phyloP scores from a whole-genome alignment of 2,113 vertebrate species.

The Sinocyclocheilus grahami region DNA sequence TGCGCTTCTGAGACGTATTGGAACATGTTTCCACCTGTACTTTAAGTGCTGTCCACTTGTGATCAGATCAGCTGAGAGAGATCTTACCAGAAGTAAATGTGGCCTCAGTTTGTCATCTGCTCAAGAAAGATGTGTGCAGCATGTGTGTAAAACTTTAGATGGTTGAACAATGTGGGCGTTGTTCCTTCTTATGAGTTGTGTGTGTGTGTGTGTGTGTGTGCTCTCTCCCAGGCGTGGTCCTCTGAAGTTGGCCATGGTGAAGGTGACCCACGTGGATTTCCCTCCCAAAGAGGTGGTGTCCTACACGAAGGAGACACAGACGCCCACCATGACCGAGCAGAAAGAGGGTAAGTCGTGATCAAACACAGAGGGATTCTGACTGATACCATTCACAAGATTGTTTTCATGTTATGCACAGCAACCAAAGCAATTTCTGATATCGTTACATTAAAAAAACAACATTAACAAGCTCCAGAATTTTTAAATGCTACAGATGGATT shows the following conservation, averaged over 20 bases:
- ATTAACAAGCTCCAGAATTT: no score
- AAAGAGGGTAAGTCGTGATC: conserved; percentile 85
- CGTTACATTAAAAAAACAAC: no score
- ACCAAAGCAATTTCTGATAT: no score
- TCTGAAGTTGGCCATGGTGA: conserved; percentile 94
- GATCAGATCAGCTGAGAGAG: background rate
- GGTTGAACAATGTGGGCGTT: background rate
- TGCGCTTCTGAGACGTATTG: background rate
- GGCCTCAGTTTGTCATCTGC: background rate
- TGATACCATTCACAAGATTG: background rate
- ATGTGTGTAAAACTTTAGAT: background rate
- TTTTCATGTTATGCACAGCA: no score
- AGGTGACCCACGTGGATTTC: conserved; percentile 96
- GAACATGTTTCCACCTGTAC: background rate
- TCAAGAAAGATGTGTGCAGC: background rate
- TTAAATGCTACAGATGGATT: background rate
- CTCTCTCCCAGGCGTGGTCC: conserved; percentile 80
- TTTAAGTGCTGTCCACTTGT: background rate
- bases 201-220: conserved; percentile 28
- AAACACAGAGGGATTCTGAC: background rate
- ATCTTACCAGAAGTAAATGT: background rate
- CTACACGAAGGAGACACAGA: conserved; percentile 97
- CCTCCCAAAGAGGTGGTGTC: conserved; percentile 93
- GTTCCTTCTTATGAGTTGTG: background rate
- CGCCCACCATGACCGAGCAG: conserved; percentile 84